Base-by-base conservation (phyloP, 2,113 vertebrate genomes). In the Aegypius monachus region DNA sequence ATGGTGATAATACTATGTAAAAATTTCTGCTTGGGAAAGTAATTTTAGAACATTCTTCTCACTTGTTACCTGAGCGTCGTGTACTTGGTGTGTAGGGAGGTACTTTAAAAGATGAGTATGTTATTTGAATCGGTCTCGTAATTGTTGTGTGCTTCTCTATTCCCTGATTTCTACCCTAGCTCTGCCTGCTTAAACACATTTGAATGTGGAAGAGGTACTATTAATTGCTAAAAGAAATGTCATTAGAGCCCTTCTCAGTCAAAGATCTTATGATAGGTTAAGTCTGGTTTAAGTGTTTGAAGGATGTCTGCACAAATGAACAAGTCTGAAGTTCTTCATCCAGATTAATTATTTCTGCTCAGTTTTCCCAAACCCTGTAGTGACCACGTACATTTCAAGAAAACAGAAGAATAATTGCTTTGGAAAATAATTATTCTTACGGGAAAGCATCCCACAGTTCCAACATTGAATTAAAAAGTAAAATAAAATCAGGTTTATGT, bases 1-100 rank as follows among this genome's bases (percentile, higher is more conserved):
- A 90, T 38, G 2, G 11, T 62, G 74, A 62, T 72, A 59, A 66
- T 66, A 55, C 50, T 38, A 3, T 19, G 34, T 85, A 29, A 81
- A 89, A 70, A 87, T 47, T 96, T 67, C 83, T 78, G 16, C 53
- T 80, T 27, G 34, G 43, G 42, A 34, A 93, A 16, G 45, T 34
- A 16, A 58, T 48, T 93, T 85, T 36, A 48, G 19, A 82, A 18
- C 9, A 14, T 50, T 65, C 11, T 79, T 59, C 31, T 56, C 21
- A 9, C 10, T 63, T 71, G 11, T 32, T 85, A 32, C 48, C 17
- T 34, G 40, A 56, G 17, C 0, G 0, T 22, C 0, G 0, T 62
- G 36, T 31, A 31, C 16, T 48, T 70, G 12, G 27, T 50, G 17
- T 15, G 16, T 11, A 31, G 22, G 42, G 83, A 77, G 15, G 8